Evolutionary conservation across 2,113 vertebrate genomes (phyloP), one percentile per base, ranked within the genome.

Genomic region (Chloropsis cyanopogon): DNA sequence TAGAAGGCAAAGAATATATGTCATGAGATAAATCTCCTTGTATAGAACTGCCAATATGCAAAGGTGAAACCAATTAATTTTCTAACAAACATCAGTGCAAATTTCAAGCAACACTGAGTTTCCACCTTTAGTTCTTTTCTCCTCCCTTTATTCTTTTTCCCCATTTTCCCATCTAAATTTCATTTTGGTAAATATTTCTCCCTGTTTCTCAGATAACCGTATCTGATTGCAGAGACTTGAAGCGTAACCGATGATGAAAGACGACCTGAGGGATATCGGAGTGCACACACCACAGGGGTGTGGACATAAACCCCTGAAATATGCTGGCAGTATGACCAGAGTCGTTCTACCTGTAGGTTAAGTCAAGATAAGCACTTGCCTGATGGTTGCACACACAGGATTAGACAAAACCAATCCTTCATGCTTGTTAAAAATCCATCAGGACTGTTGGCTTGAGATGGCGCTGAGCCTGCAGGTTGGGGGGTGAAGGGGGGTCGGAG

Each of bases 231-330:
- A 87, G 59, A 73, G 63, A 33, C 39, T 50, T 72, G 82, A 83
- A 91, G 92, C 3, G 0, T 91, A 90, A 93, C 61, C 0, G 2
- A 49, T 93, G 82, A 92, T 90, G 82, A 92, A 96, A 96, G 71
- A 85, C 1, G 9, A 85, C 73, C 80, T 50, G 78, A 91, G 84
- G 94, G 89, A 95, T 78, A 83, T 41, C 29, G 12, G 68, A 73
- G 68, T 3, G 15, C 9, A 2, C 73, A 57, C 7, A 1, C 75
- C 56, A 71, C 37, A 86, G 49, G 90, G 88, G 93, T 54, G 95
- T 95, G 95, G 91, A 66, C 89, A 44, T 88, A 91, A 96, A 94
- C 23, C 75, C 47, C 47, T 92, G 89, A 92, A 93, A 63, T 93
- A 78, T 92, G 89, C 78, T 8, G 5, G 84, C 65, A 76, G 18